phyloP scores from a whole-genome alignment of 2,797 vertebrate genomes.

The Sarcophilus harrisii region DNA sequence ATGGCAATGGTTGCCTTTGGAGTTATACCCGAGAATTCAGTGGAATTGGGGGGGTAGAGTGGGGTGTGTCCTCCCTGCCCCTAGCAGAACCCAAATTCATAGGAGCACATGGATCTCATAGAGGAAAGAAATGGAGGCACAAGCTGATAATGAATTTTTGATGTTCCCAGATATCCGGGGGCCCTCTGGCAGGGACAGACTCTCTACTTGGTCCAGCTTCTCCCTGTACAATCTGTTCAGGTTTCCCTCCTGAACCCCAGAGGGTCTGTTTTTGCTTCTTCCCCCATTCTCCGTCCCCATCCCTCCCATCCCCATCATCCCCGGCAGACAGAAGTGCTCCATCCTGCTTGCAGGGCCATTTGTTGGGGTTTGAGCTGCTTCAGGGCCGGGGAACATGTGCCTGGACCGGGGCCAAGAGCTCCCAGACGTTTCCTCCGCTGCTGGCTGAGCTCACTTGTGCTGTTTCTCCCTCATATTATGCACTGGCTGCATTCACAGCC shows the following conservation, averaged over 20 bases:
- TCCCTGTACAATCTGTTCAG: slow-evolving; percentile 55
- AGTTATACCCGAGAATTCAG: neutral
- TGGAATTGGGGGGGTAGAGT: neutral
- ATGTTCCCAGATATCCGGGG: slow-evolving; percentile 55
- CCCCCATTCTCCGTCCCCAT: slow-evolving; percentile 22
- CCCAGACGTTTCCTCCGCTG: neutral
- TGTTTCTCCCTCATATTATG: neutral
- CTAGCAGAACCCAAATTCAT: neutral
- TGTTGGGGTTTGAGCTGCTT: slow-evolving; percentile 5
- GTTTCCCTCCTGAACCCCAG: slow-evolving; percentile 58
- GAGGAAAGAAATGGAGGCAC: slow-evolving; percentile 55
- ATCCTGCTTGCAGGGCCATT: neutral
- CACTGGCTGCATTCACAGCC: slow-evolving; percentile 7
- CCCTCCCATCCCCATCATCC: no score
- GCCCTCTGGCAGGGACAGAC: slow-evolving; percentile 48
- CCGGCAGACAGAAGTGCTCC: neutral
- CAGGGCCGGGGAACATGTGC: neutral
- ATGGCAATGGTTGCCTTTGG: neutral
- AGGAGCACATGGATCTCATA: slow-evolving; percentile 22
- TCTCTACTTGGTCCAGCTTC: slow-evolving; percentile 44
- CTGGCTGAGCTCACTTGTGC: neutral
- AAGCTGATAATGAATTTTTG: slow-evolving; percentile 67
- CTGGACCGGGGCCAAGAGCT: neutral
- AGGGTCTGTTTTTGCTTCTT: slow-evolving; percentile 41
- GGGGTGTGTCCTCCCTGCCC: neutral